Conservation (phyloP, 2,888 invertebrate species). For the Gryllus longicercus region DNA sequence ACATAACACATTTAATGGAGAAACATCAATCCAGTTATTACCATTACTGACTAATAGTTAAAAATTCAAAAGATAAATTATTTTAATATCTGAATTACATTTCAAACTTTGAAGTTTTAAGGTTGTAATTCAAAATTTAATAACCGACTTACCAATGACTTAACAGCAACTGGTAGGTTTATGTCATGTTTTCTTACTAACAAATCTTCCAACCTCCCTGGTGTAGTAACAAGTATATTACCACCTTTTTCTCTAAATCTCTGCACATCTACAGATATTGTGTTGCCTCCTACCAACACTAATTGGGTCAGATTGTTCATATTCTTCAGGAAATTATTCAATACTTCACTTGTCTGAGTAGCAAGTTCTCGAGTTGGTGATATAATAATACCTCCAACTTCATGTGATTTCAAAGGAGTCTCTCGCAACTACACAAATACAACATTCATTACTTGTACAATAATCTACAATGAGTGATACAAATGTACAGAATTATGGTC, state of each 20-base stretch:
- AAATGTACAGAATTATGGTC: neutral
- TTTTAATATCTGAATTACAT: too few species aligned
- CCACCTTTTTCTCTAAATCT: constrained; percentile 65
- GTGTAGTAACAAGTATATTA: constrained; percentile 90
- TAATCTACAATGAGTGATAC: neutral
- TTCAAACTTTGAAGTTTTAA: too few species aligned
- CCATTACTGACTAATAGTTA: too few species aligned
- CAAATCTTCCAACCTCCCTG: constrained; percentile 87
- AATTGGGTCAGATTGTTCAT: constrained; percentile 54
- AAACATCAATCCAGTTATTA: too few species aligned
- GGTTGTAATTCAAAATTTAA: too few species aligned
- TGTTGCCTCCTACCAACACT: constrained; percentile 77
- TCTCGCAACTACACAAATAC: constrained; percentile 55
- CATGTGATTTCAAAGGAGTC: constrained; percentile 63
- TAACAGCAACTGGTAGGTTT: constrained; percentile 68
- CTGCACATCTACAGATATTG: constrained; percentile 70
- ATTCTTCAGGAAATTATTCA: constrained; percentile 51
- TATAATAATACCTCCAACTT: constrained; percentile 84
- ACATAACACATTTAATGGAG: too few species aligned
- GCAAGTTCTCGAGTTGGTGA: constrained; percentile 96
- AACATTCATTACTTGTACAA: constrained; percentile 26
- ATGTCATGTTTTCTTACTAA: constrained; percentile 66
- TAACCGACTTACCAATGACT: constrained; percentile 62
- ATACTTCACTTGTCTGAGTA: constrained; percentile 74
- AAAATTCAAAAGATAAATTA: too few species aligned